Percentiles rank a stretch among this genome's conserved stretches.
These are phyloP conservation scores for Enteromius fasciolatus DNA, from an alignment of 2,797 vertebrate species.

Conservation along the genomic window DNA sequence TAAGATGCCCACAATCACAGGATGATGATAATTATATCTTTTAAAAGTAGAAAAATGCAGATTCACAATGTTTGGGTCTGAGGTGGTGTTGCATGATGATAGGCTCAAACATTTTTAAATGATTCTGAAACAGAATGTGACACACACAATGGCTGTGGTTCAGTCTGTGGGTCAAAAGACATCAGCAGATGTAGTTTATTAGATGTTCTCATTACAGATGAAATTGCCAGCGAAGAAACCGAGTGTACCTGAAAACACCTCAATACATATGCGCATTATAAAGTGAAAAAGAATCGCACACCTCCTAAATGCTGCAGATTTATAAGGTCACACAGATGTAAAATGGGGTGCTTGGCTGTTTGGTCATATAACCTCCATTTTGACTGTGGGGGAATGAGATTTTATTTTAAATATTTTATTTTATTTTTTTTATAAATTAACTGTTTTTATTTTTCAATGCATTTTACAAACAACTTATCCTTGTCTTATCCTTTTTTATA, in stretches of 20 bases:
- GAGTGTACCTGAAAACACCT: neutral
- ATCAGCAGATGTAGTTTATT: conserved; percentile 5
- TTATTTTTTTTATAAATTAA: neutral
- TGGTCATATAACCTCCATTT: neutral
- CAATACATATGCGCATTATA: conserved; percentile 6
- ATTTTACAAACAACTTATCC: neutral
- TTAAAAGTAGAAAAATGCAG: conserved; percentile 6
- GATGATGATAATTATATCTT: conserved; percentile 8
- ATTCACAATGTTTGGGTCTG: neutral
- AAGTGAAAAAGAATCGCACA: neutral
- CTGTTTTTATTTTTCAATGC: neutral
- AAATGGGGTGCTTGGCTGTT: neutral
- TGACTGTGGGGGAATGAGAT: neutral
- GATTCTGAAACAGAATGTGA: neutral
- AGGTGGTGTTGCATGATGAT: conserved; percentile 6
- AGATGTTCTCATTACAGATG: neutral
- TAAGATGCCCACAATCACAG: neutral
- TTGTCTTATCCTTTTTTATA: neutral
- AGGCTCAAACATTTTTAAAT: neutral
- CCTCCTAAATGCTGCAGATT: conserved; percentile 1
- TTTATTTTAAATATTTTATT: neutral
- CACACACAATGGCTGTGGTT: neutral
- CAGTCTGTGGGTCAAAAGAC: neutral
- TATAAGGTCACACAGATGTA: neutral
- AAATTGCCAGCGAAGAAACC: neutral